Evolutionary conservation across 2,797 vertebrate species (phyloP).

Genomic region (Paguma larvata): DNA sequence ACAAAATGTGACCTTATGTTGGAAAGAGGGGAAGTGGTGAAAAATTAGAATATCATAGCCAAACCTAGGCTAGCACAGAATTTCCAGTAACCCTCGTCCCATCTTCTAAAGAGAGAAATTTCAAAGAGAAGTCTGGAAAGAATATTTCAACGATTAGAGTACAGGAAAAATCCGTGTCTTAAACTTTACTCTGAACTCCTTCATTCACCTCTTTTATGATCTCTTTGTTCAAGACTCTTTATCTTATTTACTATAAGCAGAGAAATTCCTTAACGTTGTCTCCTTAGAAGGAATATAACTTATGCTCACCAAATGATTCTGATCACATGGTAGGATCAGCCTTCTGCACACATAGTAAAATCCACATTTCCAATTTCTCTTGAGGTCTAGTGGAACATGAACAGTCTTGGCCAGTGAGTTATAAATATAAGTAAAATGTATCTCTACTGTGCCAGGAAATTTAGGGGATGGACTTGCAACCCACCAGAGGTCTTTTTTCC

Average conservation of each 20-base stretch:
- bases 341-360: not conserved
- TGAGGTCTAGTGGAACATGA: not conserved
- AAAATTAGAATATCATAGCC: slow-evolving; percentile 21
- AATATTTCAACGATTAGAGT: not conserved
- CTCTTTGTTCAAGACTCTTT: not conserved
- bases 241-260: not conserved
- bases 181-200: not conserved
- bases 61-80: slow-evolving; percentile 26
- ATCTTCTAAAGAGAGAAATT: not conserved
- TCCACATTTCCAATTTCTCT: not conserved
- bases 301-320: not conserved
- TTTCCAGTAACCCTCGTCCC: slow-evolving; percentile 20
- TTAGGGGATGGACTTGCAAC: not conserved
- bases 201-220: not conserved
- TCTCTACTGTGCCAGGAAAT: not conserved
- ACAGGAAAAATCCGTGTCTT: slow-evolving; percentile 3
- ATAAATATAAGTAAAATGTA: not conserved
- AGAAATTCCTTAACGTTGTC: not conserved
- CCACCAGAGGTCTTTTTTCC: not conserved
- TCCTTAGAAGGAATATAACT: not conserved
- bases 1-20: not conserved
- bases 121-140: slow-evolving; percentile 44
- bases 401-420: not conserved
- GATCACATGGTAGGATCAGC: not conserved
- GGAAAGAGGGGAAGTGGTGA: slow-evolving; percentile 28